Evolutionary conservation across 64 coral and sea anemone species (phyloP), one percentile per base, ranked within the genome.

Genomic region (Actinia tenebrosa): DNA sequence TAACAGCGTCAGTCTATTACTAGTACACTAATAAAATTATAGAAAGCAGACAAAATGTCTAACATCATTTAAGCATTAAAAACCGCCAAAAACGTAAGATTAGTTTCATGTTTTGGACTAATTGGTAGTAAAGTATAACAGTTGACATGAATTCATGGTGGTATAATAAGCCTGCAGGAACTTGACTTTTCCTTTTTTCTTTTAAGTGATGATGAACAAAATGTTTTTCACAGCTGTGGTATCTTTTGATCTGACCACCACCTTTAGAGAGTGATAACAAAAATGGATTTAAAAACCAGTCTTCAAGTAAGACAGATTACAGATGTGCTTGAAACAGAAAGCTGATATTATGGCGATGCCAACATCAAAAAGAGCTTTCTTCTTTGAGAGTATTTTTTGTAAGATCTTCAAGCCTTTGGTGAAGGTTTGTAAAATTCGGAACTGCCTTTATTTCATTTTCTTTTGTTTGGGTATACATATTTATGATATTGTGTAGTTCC

Each of bases 241-340:
- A 27, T 75, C 69, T 30, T 25, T 75, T 5, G 63, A 75, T 75
- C 69, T 75, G 25, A 42, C 69, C 69, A 75, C 69, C 26, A 42
- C 6, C 69, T 42, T 69, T 13, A 43, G 11, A 13, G 13, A 25
- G 9, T 75, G 69, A 75, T 75, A 75, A 75, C 22, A 75, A 75
- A 75, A 75, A 75, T 75, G 69, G 69, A 75, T 75, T 75, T 25
- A 7, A 75, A 75, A 75, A 75, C 69, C 69, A 75, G 69, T 75
- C 69, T 75, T 75, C 42, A 75, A 42, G 69, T 66, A 26, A 75
- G 69, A 75, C 69, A 75, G 25, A 75, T 75, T 27, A 75, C 27
- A 75, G 69, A 75, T 75, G 69, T 75, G 69, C 69, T 75, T 75
- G 26, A 75, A 75, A 75, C 26, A 75, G 14, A 75, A 75, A 8